Evolutionary conservation across 2,888 invertebrate genomes (phyloP), one percentile per base, ranked within the genome.

Genomic region (Furcula furcula): DNA sequence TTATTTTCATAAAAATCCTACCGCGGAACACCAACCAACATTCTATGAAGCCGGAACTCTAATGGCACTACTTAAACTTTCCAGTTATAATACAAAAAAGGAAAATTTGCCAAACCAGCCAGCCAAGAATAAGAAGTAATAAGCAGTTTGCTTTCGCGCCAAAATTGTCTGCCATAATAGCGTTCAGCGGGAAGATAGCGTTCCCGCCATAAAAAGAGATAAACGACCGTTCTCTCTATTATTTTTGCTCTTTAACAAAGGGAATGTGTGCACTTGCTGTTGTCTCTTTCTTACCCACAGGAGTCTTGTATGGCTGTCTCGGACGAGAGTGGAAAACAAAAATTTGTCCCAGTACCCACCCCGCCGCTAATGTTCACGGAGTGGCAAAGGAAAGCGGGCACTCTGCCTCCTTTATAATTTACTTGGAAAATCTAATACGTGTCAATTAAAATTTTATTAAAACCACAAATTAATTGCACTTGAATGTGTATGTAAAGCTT

Each of bases 61-160:
- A 42, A 46, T 37, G 31, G 40, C 31, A 47, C 29, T n/a, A n/a
- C n/a, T 55, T 36, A 43, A 46, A 42, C 33, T 28, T 42, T 31
- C 31, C 31, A 46, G 43, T 50, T 38, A 34, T 7, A 29, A n/a
- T n/a, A n/a, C n/a, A n/a, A n/a, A 55, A 55, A 52, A 46, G 41
- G 43, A 55, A 57, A 55, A 58, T 73, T 75, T 71, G 67, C 76
- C 74, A 68, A 67, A 68, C 55, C 66, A 71, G 69, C 65, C 67
- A 32, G 14, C 66, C 77, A 75, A 82, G 85, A 87, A 85, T 84
- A 80, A 82, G 81, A 78, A 80, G 85, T 86, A 86, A 87, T 88
- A 87, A 88, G 86, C 87, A 86, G 85, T 87, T 85, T 86, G 87
- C 86, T 86, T 88, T 87, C 82, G 84, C 86, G 86, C 86, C 85